A percentile compares a stretch with the other conserved stretches of the same genome.
Evolutionary conservation across 2,888 invertebrate genomes (phyloP).

Genomic region (Sinodicranocentrus sp.): DNA sequence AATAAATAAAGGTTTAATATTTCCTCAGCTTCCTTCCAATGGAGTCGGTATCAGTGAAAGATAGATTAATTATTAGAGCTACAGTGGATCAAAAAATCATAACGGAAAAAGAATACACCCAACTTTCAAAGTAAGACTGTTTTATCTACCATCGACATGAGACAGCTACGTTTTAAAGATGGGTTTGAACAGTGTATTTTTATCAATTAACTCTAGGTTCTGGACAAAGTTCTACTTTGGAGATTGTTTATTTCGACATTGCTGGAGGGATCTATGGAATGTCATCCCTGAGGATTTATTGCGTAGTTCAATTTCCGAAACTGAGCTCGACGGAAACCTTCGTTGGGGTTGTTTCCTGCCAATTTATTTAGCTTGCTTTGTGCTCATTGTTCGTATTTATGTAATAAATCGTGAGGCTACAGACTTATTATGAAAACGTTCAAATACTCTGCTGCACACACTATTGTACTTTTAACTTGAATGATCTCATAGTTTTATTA

Average conservation of each 20-base stretch:
- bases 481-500: no score
- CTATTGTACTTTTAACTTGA: no score
- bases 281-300: constrained; percentile 42
- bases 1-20: not conserved
- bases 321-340: constrained; percentile 3
- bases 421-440: no score
- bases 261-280: constrained; percentile 73
- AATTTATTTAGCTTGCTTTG: constrained; percentile 18
- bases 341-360: constrained; percentile 34
- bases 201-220: constrained; percentile 53
- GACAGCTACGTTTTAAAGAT: not conserved
- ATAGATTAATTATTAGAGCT: constrained; percentile 8
- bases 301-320: not conserved
- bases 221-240: constrained; percentile 67
- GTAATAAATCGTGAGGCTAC: not conserved
- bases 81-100: constrained; percentile 26
- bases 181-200: no score
- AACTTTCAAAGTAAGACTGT: constrained; percentile 31
- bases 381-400: constrained; percentile 25
- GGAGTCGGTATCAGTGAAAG: not conserved
- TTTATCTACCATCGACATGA: not conserved
- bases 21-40: constrained; percentile 20
- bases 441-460: no score
- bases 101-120: constrained; percentile 39
- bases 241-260: constrained; percentile 69